Conservation (phyloP, 2,888 invertebrate genomes). For the Invenusta paracnida region DNA sequence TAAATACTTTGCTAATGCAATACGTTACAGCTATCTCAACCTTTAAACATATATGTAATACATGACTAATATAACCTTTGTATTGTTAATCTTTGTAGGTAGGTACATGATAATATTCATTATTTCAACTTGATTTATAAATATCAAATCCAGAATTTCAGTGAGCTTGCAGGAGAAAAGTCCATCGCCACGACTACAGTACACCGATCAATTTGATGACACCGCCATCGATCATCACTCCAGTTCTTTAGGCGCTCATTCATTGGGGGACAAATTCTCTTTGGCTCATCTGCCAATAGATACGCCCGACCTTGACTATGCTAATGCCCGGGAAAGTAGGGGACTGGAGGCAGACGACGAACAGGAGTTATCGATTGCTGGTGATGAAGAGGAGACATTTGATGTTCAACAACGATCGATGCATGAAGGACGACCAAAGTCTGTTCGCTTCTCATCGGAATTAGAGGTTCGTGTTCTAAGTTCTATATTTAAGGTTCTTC, state of each 20-base stretch:
- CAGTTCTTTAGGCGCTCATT: no score
- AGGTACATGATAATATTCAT: background rate
- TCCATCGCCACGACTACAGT: background rate
- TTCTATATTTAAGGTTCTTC: background rate
- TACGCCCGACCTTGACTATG: background rate
- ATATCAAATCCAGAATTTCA: background rate
- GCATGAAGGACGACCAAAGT: background rate
- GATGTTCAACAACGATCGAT: background rate
- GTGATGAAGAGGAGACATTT: background rate
- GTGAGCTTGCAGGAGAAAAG: constrained; percentile 2
- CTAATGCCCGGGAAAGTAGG: background rate
- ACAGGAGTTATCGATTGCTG: background rate
- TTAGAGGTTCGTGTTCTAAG: background rate
- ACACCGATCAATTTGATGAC: background rate
- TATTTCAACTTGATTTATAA: background rate
- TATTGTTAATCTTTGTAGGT: background rate
- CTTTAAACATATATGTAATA: background rate
- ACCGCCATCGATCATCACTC: no score
- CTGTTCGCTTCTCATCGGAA: background rate
- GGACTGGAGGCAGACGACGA: background rate
- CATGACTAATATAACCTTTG: background rate
- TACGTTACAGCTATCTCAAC: background rate
- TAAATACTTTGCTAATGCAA: no score
- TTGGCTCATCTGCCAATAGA: background rate
- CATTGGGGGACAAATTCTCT: no score